Evolutionary conservation across 2,888 invertebrate genomes (phyloP).

Genomic region (Protophormia terraenovae): DNA sequence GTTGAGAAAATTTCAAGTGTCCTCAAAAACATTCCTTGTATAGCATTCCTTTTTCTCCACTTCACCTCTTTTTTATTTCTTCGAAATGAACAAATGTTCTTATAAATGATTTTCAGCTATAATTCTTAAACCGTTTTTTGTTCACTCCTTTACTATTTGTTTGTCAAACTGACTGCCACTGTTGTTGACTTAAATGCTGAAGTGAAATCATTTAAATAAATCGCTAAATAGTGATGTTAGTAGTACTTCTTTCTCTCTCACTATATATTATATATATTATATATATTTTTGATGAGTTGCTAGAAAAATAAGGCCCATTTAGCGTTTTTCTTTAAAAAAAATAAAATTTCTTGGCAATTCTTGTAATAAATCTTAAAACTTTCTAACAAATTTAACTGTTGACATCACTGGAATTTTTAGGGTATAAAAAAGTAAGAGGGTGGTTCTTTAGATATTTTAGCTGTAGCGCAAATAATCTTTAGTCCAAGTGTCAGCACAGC

Average conservation of each 20-base stretch:
- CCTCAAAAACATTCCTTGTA: neutral
- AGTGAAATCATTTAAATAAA: constrained; percentile 56
- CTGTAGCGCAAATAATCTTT: constrained; percentile 45
- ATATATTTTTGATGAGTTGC: neutral
- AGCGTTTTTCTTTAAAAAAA: too few relatives aligned
- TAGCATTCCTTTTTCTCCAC: too few relatives aligned
- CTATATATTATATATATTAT: too few relatives aligned
- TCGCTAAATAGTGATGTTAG: constrained; percentile 31
- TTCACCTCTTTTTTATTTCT: constrained; percentile 5
- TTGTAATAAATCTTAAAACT: too few relatives aligned
- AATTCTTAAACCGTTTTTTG: constrained; percentile 13
- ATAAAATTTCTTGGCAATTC: too few relatives aligned
- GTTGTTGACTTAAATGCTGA: constrained; percentile 46
- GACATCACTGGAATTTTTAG: constrained; percentile 18
- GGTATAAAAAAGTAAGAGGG: neutral
- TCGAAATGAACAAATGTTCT: constrained; percentile 18
- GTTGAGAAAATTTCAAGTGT: too few relatives aligned
- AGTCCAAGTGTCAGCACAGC: constrained; percentile 52
- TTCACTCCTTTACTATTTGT: neutral
- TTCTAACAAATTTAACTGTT: too few relatives aligned
- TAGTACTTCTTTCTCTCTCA: too few relatives aligned
- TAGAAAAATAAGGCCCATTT: neutral
- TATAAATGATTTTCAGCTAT: constrained; percentile 29
- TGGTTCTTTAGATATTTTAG: neutral
- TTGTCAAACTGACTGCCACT: neutral